phyloP scores from a whole-genome alignment of 2,797 vertebrate species.

The Antrozous pallidus region DNA sequence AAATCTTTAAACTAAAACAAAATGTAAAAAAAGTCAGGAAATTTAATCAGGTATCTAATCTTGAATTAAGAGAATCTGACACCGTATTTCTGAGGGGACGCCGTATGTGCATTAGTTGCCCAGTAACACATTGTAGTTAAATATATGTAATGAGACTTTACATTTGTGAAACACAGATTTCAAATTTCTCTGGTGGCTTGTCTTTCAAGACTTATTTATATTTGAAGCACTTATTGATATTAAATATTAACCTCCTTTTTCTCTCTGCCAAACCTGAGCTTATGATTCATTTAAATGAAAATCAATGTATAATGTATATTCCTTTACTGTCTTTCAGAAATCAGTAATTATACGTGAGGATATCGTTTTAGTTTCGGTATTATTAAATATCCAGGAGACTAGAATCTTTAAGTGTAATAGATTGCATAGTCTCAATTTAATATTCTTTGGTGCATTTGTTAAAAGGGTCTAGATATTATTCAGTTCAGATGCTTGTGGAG shows the following conservation, averaged over 20 bases:
- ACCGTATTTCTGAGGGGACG: rapidly evolving
- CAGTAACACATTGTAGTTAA: neutral
- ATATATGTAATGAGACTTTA: rapidly evolving
- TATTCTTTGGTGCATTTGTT: neutral
- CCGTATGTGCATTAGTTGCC: neutral
- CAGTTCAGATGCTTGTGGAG: neutral
- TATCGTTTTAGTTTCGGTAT: neutral
- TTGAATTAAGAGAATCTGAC: neutral
- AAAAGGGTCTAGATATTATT: neutral
- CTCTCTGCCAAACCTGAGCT: neutral
- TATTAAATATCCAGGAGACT: neutral
- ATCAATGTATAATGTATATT: neutral
- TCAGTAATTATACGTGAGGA: neutral
- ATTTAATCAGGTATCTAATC: neutral
- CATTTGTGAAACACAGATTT: neutral
- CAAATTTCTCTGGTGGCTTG: neutral
- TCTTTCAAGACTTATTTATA: neutral
- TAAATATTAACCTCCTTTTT: neutral
- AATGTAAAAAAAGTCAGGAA: neutral
- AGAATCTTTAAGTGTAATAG: neutral
- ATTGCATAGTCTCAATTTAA: neutral
- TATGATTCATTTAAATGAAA: neutral
- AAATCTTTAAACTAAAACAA: neutral
- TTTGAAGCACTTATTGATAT: neutral
- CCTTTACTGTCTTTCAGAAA: neutral